phyloP scores from a whole-genome alignment of 2,797 vertebrate species.

The Silurus lanzhouensis region DNA sequence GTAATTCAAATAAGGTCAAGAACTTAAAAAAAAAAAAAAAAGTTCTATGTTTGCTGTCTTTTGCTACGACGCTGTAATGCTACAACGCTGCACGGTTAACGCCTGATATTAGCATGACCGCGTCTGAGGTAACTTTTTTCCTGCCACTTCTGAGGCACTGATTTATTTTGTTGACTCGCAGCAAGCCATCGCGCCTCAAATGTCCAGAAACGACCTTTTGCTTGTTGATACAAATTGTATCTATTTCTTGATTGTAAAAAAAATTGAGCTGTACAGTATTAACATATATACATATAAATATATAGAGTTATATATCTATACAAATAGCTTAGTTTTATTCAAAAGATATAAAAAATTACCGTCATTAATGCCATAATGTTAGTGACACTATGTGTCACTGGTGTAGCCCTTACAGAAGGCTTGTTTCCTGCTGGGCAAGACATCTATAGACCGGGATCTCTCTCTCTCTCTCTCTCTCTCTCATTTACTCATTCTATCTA shows the following conservation, averaged over 20 bases:
- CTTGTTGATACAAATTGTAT: constrained; percentile 99
- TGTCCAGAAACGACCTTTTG: constrained; percentile 98
- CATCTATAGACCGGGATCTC: constrained; percentile 83
- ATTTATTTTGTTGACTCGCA: constrained; percentile 59
- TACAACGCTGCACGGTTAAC: not conserved
- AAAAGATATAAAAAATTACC: constrained; percentile 61
- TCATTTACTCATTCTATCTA: constrained; percentile 7
- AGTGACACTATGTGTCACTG: constrained; percentile 99
- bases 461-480: constrained; percentile 13
- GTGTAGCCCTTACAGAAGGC: constrained; percentile 90
- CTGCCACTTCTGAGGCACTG: not conserved
- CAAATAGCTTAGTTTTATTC: constrained; percentile 79
- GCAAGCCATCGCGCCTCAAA: constrained; percentile 91
- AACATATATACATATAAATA: constrained; percentile 72
- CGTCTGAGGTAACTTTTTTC: not conserved
- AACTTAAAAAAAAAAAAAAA: not conserved
- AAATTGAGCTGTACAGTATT: constrained; percentile 84
- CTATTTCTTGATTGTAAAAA: constrained; percentile 97
- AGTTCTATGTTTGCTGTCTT: not conserved
- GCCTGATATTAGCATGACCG: not conserved
- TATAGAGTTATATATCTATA: constrained; percentile 48
- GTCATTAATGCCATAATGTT: constrained; percentile 83
- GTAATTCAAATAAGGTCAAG: not conserved
- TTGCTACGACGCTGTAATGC: not conserved
- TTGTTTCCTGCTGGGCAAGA: constrained; percentile 88